Evolutionary conservation across 1,140 invertebrate species (phyloP), one percentile per base, ranked within the genome.

Genomic region (Bemisia tabaci): DNA sequence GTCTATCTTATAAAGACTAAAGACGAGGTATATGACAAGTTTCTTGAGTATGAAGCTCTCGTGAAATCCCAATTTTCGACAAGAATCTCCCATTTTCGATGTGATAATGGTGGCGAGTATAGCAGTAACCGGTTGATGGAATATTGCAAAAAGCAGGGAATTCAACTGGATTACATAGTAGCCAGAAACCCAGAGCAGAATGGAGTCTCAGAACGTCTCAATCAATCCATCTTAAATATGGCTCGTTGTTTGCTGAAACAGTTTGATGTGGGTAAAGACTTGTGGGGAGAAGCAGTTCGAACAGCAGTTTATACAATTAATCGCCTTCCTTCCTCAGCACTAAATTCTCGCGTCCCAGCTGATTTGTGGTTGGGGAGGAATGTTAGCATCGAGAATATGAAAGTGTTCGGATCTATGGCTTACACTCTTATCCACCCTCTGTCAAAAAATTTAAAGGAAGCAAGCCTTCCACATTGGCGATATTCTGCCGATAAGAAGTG

Each of bases 121-220:
- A 26, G 66, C 1, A 63, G 66, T 58, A 48, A 58, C 11, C n/a
- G 59, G 21, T 26, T 72, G 12, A 26, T 25, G n/a, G 21, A 65
- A 21, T 70, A 65, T 26, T 68, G 70, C 62, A 60, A 23, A 58
- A 74, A 78, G 63, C 73, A 75, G 21, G 73, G 73, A n/a, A 72
- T 75, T n/a, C 58, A 69, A n/a, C 65, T 71, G 61, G 64, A 73
- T 23, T 62, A 26, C 22, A 75, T 71, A 2, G 70, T 72, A 26
- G 67, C 74, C 1, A 76, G 76, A 64, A 74, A 69, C 11, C 76
- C 75, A 12, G 66, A 79, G 68, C 72, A 74, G 65, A 78, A 78
- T 69, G 76, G 75, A 21, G 65, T 75, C 1, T 68, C 71, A 26
- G 76, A 75, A 68, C 48, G 74, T 26, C 62, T 69, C 21, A 75